These are phyloP conservation scores for Indicator maculatus DNA, from an alignment of 2,113 vertebrate species.

Conservation along the genomic window DNA sequence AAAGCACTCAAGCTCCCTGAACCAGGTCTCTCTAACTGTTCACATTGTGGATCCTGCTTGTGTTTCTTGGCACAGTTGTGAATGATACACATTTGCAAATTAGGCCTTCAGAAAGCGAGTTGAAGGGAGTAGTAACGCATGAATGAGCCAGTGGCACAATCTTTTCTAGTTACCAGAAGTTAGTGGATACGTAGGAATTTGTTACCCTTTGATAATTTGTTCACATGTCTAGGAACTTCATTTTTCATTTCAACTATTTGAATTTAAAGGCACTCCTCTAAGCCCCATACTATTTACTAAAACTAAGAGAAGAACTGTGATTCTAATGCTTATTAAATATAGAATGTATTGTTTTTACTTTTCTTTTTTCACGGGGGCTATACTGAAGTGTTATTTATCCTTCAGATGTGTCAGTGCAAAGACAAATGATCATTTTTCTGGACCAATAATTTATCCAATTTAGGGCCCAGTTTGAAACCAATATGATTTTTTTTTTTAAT, in stretches of 20 bases:
- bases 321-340: background rate
- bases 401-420: background rate
- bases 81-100: background rate
- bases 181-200: background rate
- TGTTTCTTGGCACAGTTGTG: background rate
- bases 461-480: background rate
- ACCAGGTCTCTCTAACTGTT: background rate
- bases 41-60: background rate
- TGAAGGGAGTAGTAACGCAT: background rate
- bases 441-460: background rate
- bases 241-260: background rate
- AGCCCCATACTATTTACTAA: background rate
- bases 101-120: background rate
- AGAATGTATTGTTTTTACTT: background rate
- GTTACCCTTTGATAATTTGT: background rate
- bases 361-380: background rate
- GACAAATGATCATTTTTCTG: background rate
- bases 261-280: background rate
- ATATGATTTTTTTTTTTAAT: background rate
- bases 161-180: background rate
- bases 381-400: background rate
- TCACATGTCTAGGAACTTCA: background rate
- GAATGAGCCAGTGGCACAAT: background rate
- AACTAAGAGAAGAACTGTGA: background rate
- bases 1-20: background rate